Base-by-base conservation (phyloP, 2,888 invertebrate genomes). In the Diplolepis rosae region DNA sequence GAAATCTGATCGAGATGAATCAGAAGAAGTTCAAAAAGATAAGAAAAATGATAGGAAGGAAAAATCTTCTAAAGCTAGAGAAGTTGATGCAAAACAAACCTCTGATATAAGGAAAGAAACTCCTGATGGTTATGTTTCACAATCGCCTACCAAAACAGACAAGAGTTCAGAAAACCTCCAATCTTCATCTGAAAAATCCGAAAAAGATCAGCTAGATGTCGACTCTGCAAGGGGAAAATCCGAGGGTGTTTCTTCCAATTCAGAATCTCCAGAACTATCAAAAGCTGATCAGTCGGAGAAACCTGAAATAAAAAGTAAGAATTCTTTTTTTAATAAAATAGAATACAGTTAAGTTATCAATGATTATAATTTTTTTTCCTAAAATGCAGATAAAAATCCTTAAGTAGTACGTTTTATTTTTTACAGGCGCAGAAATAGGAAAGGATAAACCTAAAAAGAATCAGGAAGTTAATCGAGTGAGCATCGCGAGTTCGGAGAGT, bases 201-300 rank as follows among this genome's bases (percentile, higher is more conserved):
- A 48, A 7, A 77, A 80, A 1, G 77, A 77, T 2, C 80, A 73
- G 7, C 76, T 75, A 3, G 75, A 76, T n/a, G 48, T 69, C 11
- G 77, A 78, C 56, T 77, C 79, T 2, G 74, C 69, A 2, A 74
- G 75, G 5, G 70, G 77, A 0, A 80, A 79, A 68, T 81, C 80
- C 2, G 70, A 70, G 0, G 80, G 78, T 11, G 56, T 78, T 1
- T 76, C 80, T 1, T 76, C 80, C 3, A 72, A 73, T 15, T 76
- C 78, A 27, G 54, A 54, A 32, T 54, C 54, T 1, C 3, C 61
- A 27, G 35, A 56, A 18, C 22, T 6, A 11, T 11, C 35, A 7
- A 32, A 22, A 24, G 56, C 45, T 7, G n/a, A 22, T 18, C 15
- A 56, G 22, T 6, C 45, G 3, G 24, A 32, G 13, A 32, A 11